Evolutionary conservation across 2,797 vertebrate species (phyloP), one percentile per base, ranked within the genome.

Genomic region (Sebastiscus tertius): DNA sequence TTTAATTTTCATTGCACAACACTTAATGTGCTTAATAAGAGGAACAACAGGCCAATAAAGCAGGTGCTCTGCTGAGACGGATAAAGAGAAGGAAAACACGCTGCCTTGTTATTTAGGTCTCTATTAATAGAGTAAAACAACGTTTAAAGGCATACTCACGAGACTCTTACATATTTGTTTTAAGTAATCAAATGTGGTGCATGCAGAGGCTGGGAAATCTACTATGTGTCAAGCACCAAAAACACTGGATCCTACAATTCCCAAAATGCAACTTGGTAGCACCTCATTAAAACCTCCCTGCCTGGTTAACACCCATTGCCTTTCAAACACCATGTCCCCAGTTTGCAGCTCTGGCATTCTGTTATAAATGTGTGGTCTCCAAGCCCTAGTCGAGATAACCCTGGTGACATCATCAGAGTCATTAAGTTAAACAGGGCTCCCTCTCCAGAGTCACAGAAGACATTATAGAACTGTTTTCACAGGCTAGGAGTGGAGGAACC

Each of bases 41-140:
- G 49, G 10, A 75, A 71, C 29, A 78, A 69, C 26, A 54, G 31
- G 42, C 52, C 74, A 75, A 63, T 64, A 72, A 82, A 80, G 66
- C 36, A 73, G 31, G 74, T 34, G 73, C 22, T 76, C 46, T 46
- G 26, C 46, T 62, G 29, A 34, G 60, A 70, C 0, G 5, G 60
- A 63, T 52, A 46, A 46, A 20, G 9, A 69, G 16, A 64, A 29
- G 10, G 14, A 26, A 56, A 63, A 58, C 5, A 7, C 1, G 34
- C 24, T 52, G n/a, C 12, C 20, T 63, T 36, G 6, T 63, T 27
- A 54, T 8, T 3, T 12, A 55, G n/a, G 3, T 34, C 46, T 58
- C 31, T 33, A 27, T 20, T 62, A 31, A 49, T 14, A 4, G 4
- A 58, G 12, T 33, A n/a, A 61, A 62, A 39, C 5, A 2, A n/a